Conservation (phyloP, 2,888 invertebrate species). For the Hirtodrosophila duncani region DNA sequence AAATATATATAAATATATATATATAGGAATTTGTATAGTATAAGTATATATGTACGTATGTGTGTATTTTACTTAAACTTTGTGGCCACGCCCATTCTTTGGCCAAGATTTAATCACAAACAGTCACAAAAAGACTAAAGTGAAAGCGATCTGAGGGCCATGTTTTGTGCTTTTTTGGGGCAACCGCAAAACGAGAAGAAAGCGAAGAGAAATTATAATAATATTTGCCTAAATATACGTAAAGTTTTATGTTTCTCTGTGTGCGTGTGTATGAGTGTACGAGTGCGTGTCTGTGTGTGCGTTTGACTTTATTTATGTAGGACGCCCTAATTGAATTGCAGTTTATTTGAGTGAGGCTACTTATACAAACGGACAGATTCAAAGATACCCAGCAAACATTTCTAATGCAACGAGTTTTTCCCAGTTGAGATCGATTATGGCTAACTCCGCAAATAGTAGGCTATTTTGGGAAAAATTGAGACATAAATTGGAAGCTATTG, state of each 20-base stretch:
- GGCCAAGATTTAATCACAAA: constrained; percentile 47
- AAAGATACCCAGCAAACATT: no score
- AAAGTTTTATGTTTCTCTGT: constrained; percentile 10
- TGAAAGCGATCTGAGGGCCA: constrained; percentile 1
- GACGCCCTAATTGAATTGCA: constrained; percentile 69
- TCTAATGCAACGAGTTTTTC: no score
- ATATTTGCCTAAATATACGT: constrained; percentile 67
- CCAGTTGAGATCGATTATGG: no score
- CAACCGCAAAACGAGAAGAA: constrained; percentile 21
- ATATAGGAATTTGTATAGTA: no score
- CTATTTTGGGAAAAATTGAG: no score
- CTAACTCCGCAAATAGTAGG: no score
- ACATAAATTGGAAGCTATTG: no score
- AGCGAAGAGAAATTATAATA: constrained; percentile 55
- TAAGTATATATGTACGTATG: neutral
- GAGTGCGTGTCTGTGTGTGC: constrained; percentile 5
- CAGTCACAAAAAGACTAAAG: constrained; percentile 46
- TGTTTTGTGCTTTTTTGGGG: constrained; percentile 8
- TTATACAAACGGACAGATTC: constrained; percentile 58
- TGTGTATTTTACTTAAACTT: neutral
- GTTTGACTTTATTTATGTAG: constrained; percentile 61
- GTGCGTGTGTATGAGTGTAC: constrained; percentile 7
- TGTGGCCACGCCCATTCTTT: no score
- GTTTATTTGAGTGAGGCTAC: constrained; percentile 59
- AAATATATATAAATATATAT: no score